Conservation (phyloP, 2,797 vertebrate species). For the Lateolabrax maculatus region DNA sequence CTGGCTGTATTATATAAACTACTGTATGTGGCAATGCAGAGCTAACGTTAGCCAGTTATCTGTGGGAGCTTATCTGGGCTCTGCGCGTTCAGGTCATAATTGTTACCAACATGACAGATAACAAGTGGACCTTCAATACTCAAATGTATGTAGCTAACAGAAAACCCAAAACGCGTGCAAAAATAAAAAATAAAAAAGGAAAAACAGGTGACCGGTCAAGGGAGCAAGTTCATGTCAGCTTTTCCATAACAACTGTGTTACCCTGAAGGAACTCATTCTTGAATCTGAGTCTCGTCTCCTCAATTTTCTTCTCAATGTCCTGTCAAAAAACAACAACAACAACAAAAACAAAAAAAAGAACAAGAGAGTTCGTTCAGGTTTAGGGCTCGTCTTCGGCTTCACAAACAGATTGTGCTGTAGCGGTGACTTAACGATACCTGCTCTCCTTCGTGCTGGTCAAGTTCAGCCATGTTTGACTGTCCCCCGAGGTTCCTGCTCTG, state of each 20-base stretch:
- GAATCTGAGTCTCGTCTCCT: constrained; percentile 91
- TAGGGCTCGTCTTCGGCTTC: background rate
- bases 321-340: too few species aligned
- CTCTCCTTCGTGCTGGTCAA: constrained; percentile 72
- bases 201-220: background rate
- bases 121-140: background rate
- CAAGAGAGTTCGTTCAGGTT: constrained; percentile 49
- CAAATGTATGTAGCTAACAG: background rate
- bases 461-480: constrained; percentile 84
- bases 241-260: constrained; percentile 69
- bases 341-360: too few species aligned
- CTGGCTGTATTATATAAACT: background rate
- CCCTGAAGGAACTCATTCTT: constrained; percentile 91
- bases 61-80: constrained; percentile 47
- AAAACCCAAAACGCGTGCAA: background rate
- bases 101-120: constrained; percentile 19
- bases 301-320: constrained; percentile 89
- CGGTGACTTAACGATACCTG: constrained; percentile 75
- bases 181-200: too few species aligned
- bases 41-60: constrained; percentile 45
- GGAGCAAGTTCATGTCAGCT: constrained; percentile 14
- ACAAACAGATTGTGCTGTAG: background rate
- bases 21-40: constrained; percentile 1
- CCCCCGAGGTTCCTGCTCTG: constrained; percentile 38
- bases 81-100: constrained; percentile 49